A percentile compares a stretch with the other conserved stretches of the same genome.
phyloP scores from a whole-genome alignment of 2,888 invertebrate genomes.

The Gymnosoma rotundatum region DNA sequence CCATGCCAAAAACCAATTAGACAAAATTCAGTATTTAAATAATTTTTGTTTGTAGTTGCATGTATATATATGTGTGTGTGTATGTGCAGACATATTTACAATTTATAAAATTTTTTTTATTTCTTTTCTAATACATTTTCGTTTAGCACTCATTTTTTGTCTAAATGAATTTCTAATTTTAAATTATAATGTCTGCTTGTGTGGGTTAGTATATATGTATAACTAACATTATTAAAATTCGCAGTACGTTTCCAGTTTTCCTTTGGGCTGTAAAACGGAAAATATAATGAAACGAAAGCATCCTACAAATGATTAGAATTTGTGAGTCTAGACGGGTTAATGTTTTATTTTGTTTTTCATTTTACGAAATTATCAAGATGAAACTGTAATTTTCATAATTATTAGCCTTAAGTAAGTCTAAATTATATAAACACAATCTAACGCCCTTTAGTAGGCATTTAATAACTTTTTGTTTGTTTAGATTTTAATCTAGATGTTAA shows the following conservation, averaged over 20 bases:
- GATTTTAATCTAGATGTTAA: conserved; percentile 1
- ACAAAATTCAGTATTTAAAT: conserved; percentile 54
- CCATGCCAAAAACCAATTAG: conserved; percentile 36
- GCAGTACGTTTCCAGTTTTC: conserved; percentile 27
- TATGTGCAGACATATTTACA: conserved; percentile 6
- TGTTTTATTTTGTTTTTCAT: conserved; percentile 19
- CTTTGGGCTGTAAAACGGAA: conserved; percentile 29
- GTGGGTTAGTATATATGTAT: neutral
- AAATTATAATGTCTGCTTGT: conserved; percentile 4
- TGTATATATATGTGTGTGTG: neutral
- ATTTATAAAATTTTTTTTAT: conserved; percentile 46
- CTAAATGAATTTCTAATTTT: conserved; percentile 50
- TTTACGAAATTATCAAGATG: conserved; percentile 23
- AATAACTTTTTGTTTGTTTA: neutral
- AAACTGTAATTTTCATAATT: conserved; percentile 43
- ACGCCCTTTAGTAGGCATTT: conserved; percentile 16
- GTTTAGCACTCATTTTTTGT: neutral
- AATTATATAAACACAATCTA: conserved; percentile 12
- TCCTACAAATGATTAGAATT: neutral
- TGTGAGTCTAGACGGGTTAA: conserved; percentile 58
- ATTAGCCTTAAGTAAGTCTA: conserved; percentile 30
- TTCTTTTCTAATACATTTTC: conserved; percentile 8
- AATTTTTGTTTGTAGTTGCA: conserved; percentile 28
- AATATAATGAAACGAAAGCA: neutral
- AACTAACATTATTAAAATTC: conserved; percentile 42